A percentile compares a stretch with the other conserved stretches of the same genome.
phyloP scores from a whole-genome alignment of 2,113 vertebrate genomes.

The Haplochromis vanheusdeni region DNA sequence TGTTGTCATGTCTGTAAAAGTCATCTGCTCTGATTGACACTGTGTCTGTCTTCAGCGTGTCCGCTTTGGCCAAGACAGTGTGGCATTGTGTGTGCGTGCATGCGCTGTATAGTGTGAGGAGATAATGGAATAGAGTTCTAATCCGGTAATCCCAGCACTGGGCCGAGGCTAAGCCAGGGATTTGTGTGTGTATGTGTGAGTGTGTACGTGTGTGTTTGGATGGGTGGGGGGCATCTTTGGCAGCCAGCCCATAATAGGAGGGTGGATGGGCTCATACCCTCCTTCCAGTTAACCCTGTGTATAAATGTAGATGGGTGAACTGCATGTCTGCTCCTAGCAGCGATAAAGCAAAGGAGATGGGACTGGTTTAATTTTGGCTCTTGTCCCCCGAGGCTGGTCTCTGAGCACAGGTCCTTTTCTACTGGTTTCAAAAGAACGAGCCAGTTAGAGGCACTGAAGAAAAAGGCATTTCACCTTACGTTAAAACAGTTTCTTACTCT shows the following conservation, averaged over 20 bases:
- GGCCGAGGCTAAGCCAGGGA: constrained; percentile 74
- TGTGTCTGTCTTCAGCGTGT: constrained; percentile 34
- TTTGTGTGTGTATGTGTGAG: constrained; percentile 40
- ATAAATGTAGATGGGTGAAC: constrained; percentile 22
- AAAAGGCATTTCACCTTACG: constrained; percentile 17
- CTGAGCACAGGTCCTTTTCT: constrained; percentile 44
- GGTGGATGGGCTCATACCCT: constrained; percentile 48
- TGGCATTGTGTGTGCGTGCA: neutral
- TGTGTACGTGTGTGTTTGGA: neutral
- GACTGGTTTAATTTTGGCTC: constrained; percentile 57
- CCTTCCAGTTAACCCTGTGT: constrained; percentile 42
- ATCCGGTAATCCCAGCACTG: constrained; percentile 75
- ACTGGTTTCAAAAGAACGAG: constrained; percentile 46
- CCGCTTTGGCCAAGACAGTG: constrained; percentile 34
- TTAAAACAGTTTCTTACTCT: constrained; percentile 28
- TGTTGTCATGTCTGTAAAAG: constrained; percentile 35
- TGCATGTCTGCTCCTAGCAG: constrained; percentile 29
- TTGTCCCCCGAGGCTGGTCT: constrained; percentile 43
- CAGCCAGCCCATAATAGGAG: constrained; percentile 40
- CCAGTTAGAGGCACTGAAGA: neutral
- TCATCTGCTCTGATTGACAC: constrained; percentile 42
- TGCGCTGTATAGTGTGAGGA: constrained; percentile 54
- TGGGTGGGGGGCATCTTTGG: constrained; percentile 55
- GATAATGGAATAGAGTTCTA: constrained; percentile 79
- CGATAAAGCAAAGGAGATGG: constrained; percentile 49